These are phyloP conservation scores for Rhinichthys klamathensis DNA, from an alignment of 2,113 vertebrate species.

Conservation along the genomic window DNA sequence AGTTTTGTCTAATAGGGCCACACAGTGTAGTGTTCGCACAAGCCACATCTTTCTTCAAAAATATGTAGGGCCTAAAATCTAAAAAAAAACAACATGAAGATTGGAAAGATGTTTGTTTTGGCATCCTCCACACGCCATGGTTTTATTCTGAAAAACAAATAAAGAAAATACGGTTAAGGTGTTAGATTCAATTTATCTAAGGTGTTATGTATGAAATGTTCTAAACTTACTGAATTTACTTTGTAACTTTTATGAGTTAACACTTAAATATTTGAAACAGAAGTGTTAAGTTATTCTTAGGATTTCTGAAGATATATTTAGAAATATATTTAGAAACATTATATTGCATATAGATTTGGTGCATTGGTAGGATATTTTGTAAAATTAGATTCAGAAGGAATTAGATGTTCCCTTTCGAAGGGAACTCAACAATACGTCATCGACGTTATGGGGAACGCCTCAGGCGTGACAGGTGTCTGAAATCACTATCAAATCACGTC, in stretches of 20 bases:
- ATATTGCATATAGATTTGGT: neutral
- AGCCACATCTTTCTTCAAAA: constrained; percentile 10
- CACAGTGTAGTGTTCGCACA: neutral
- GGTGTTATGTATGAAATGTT: neutral
- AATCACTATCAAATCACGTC: too few relatives aligned
- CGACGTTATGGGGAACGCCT: too few relatives aligned
- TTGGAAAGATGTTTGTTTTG: constrained; percentile 20
- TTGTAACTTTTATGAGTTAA: neutral
- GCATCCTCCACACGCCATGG: neutral
- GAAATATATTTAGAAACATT: neutral
- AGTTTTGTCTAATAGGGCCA: neutral
- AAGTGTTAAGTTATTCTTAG: neutral
- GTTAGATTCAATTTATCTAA: constrained; percentile 14
- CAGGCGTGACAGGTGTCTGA: too few relatives aligned
- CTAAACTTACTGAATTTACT: neutral
- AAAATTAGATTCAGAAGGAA: neutral
- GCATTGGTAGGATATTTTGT: neutral
- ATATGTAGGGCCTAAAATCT: neutral
- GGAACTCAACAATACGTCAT: too few relatives aligned
- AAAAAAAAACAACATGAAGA: constrained; percentile 16
- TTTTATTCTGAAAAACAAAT: constrained; percentile 68
- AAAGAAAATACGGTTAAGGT: neutral
- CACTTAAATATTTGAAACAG: neutral
- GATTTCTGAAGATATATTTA: neutral
- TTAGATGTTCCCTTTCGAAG: too few relatives aligned